These are phyloP conservation scores for Zenarchopterus dispar DNA, from an alignment of 2,797 vertebrate genomes.

Conservation along the genomic window DNA sequence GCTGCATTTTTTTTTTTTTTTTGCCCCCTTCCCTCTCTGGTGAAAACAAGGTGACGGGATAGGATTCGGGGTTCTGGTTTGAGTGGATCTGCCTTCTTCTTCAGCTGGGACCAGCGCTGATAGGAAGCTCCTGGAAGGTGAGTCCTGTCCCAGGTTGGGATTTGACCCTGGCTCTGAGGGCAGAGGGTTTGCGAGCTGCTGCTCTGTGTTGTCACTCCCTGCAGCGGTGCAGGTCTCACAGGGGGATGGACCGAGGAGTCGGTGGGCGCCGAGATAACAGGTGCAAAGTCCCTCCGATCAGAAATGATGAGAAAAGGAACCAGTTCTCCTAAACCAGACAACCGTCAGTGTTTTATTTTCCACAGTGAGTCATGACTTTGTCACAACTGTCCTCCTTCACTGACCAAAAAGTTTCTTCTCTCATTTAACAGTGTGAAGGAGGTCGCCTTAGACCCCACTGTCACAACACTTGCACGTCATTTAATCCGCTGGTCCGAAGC, in stretches of 20 bases:
- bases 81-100: constrained; percentile 15
- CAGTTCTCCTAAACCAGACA: constrained; percentile 15
- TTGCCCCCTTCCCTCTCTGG: constrained; percentile 16
- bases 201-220: constrained; percentile 10
- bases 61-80: constrained; percentile 7
- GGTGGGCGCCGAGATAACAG: constrained; percentile 66
- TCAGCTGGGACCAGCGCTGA: constrained; percentile 15
- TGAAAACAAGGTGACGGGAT: constrained; percentile 41
- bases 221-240: constrained; percentile 7
- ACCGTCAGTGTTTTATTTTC: neutral
- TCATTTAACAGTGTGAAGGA: no score
- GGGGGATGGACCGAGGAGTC: constrained; percentile 46
- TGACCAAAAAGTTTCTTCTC: no score
- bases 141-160: constrained; percentile 35
- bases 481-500: neutral
- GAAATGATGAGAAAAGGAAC: constrained; percentile 17
- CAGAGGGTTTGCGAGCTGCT: constrained; percentile 38
- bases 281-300: constrained; percentile 71
- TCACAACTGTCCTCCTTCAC: neutral
- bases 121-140: constrained; percentile 59
- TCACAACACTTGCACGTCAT: neutral
- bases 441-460: neutral
- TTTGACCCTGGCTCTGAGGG: constrained; percentile 12
- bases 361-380: constrained; percentile 25
- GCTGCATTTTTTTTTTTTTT: constrained; percentile 67